A percentile compares a stretch with the other conserved stretches of the same genome.
phyloP scores from a whole-genome alignment of 2,888 invertebrate genomes.

The Sthenelais limicola region DNA sequence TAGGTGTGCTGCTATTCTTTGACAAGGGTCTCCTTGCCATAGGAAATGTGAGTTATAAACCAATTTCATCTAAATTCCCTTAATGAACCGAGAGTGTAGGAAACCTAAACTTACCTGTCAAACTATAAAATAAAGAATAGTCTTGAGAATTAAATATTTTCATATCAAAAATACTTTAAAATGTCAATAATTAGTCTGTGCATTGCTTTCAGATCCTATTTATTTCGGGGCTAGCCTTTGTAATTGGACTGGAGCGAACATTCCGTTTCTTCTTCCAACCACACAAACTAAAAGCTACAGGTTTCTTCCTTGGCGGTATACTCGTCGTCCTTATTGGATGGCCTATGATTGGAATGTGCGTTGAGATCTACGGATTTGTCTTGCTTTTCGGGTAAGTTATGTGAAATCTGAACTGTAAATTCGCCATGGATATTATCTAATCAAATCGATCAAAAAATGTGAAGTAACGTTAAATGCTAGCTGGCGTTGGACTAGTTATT shows the following conservation, averaged over 20 bases:
- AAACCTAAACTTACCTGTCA: no score
- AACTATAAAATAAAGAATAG: constrained; percentile 14
- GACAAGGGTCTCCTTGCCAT: constrained; percentile 98
- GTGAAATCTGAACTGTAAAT: no score
- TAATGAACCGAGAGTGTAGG: no score
- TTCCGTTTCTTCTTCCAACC: constrained; percentile 98
- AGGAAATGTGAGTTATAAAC: constrained; percentile 89
- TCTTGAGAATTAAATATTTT: neutral
- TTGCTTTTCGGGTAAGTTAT: constrained; percentile 76
- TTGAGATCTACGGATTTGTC: constrained; percentile 97
- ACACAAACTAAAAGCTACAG: constrained; percentile 92
- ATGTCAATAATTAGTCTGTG: neutral
- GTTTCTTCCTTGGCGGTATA: constrained; percentile 94
- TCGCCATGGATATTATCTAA: no score
- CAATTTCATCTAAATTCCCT: neutral
- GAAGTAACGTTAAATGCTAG: no score
- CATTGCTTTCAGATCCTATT: constrained; percentile 88
- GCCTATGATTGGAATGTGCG: constrained; percentile 95
- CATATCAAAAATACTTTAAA: neutral
- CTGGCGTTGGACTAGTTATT: no score
- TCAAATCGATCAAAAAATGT: no score
- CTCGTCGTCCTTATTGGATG: constrained; percentile 92
- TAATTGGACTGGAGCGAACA: constrained; percentile 95
- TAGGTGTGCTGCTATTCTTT: constrained; percentile 93
- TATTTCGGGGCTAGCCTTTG: constrained; percentile 93